Evolutionary conservation across 2,888 invertebrate genomes (phyloP).

Genomic region (Thysanoteuthis rhombus): DNA sequence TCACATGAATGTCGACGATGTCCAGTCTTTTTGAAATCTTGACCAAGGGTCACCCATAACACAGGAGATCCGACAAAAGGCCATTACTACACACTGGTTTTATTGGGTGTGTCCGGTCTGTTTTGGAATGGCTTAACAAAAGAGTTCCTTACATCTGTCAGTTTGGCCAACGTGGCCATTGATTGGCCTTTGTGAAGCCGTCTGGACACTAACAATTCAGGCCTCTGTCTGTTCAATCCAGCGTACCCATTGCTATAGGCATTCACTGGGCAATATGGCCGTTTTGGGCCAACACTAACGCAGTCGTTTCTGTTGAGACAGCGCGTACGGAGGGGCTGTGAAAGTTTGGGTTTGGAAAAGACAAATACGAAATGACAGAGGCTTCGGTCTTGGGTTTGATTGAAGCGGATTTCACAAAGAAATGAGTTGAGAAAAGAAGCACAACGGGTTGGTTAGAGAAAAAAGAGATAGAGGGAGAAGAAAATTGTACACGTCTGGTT

Average conservation of each 20-base stretch:
- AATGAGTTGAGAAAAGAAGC: background rate
- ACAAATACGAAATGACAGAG: background rate
- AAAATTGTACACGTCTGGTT: too few species aligned
- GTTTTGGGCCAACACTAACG: background rate
- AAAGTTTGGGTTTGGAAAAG: background rate
- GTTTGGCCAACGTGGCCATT: background rate
- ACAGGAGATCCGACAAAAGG: background rate
- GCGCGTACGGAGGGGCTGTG: background rate
- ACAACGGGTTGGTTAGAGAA: background rate
- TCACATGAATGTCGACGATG: background rate
- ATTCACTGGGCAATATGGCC: background rate
- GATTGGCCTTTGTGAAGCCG: background rate
- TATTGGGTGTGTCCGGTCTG: background rate
- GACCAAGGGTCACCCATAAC: background rate
- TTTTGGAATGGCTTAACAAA: background rate
- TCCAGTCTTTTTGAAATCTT: background rate
- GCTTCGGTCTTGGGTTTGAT: background rate
- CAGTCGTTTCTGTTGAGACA: background rate
- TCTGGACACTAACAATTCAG: background rate
- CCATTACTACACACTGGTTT: background rate
- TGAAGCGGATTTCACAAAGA: background rate
- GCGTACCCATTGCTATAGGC: background rate
- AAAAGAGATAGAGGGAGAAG: too few species aligned
- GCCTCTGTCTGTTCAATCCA: background rate
- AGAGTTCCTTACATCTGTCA: background rate